Evolutionary conservation across 2,113 vertebrate genomes (phyloP).

Genomic region (Prunella himalayana): DNA sequence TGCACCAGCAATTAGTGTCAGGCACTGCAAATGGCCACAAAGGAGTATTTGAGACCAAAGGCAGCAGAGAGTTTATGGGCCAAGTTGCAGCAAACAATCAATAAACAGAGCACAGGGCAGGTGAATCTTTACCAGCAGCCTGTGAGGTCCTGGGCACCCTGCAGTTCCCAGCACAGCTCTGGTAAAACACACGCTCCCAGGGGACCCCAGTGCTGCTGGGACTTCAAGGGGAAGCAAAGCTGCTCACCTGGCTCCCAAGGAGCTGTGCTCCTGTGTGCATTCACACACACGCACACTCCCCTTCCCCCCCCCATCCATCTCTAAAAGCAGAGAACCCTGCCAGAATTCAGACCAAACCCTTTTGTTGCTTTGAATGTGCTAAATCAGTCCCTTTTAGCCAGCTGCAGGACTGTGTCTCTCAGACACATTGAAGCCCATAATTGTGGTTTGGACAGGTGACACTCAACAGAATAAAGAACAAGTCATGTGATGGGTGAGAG

Average conservation of each 20-base stretch:
- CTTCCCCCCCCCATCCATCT: not conserved
- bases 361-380: not conserved
- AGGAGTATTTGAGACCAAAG: not conserved
- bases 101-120: not conserved
- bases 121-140: not conserved
- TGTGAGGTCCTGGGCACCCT: not conserved
- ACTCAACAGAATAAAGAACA: not conserved
- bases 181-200: rapidly evolving
- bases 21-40: not conserved
- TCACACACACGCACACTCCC: rapidly evolving
- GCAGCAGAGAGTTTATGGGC: not conserved
- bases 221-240: not conserved
- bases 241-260: not conserved
- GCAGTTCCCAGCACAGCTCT: not conserved
- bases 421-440: not conserved
- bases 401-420: not conserved
- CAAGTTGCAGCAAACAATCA: not conserved
- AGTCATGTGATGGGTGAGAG: not conserved
- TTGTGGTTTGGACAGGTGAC: not conserved
- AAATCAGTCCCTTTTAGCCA: not conserved
- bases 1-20: not conserved
- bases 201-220: not conserved
- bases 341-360: not conserved
- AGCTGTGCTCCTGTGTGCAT: not conserved
- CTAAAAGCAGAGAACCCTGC: not conserved